Percentiles rank a stretch among this genome's conserved stretches.
Evolutionary conservation across 2,797 vertebrate genomes (phyloP).

Genomic region (Sandelia bainsii): DNA sequence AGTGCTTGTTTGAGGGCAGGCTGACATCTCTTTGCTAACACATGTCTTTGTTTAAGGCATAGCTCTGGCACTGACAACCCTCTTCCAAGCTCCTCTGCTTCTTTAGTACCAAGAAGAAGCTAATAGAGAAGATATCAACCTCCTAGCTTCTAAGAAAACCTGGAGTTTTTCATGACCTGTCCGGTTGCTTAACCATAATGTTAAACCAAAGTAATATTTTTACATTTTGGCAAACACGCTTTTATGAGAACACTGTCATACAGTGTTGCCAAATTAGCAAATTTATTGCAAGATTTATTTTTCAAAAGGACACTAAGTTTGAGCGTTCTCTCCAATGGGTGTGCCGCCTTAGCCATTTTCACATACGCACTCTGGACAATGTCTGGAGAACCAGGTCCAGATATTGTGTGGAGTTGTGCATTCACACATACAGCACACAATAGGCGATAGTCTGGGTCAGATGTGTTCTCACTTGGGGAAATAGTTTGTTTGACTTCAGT

Average conservation of each 20-base stretch:
- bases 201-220: neutral
- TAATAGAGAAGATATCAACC: slow-evolving; percentile 22
- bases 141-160: slow-evolving; percentile 12
- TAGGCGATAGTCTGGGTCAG: too few species aligned
- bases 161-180: slow-evolving; percentile 4
- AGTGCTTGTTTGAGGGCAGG: slow-evolving; percentile 65
- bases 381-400: too few species aligned
- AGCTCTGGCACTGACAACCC: slow-evolving; percentile 68
- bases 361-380: too few species aligned
- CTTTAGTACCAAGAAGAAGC: slow-evolving; percentile 49
- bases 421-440: too few species aligned
- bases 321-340: too few species aligned
- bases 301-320: too few species aligned
- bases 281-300: too few species aligned
- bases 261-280: too few species aligned
- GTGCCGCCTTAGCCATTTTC: too few species aligned
- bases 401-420: too few species aligned
- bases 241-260: neutral
- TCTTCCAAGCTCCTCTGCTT: slow-evolving; percentile 56
- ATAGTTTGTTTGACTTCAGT: too few species aligned
- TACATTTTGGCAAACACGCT: neutral
- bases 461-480: too few species aligned
- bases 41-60: slow-evolving; percentile 85
- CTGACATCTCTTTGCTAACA: slow-evolving; percentile 81
- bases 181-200: neutral